Percentiles rank a stretch among this genome's conserved stretches.
Conservation (phyloP, 2,888 invertebrate species). For the Itoplectis maculator region DNA sequence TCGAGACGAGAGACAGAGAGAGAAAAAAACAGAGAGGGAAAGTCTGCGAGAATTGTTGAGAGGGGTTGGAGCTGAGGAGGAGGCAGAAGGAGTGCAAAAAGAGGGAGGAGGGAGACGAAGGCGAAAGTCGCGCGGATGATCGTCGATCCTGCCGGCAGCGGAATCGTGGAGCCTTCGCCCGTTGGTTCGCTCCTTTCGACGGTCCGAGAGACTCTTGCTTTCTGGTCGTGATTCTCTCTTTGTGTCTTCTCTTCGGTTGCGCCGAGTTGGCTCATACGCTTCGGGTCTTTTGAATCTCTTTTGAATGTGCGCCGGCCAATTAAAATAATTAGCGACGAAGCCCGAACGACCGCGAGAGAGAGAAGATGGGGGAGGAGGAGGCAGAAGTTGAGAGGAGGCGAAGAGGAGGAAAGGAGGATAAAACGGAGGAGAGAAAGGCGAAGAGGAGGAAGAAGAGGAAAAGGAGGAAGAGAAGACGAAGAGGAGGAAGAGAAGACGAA, state of each 20-base stretch:
- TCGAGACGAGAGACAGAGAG: conserved; percentile 34
- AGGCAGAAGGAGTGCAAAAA: conserved; percentile 35
- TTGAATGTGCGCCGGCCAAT: conserved; percentile 84
- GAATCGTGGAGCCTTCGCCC: conserved; percentile 39
- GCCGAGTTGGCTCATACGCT: conserved; percentile 54
- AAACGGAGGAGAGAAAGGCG: conserved; percentile 39
- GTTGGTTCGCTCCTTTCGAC: conserved; percentile 20
- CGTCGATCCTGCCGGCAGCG: conserved; percentile 68
- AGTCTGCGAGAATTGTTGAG: conserved; percentile 37
- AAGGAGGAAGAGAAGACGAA: not conserved
- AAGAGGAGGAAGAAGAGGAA: conserved; percentile 16
- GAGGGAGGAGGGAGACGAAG: conserved; percentile 52
- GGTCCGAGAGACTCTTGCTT: conserved; percentile 1
- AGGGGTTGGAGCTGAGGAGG: conserved; percentile 42
- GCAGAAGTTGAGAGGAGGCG: too few species aligned
- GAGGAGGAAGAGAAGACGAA: too few species aligned
- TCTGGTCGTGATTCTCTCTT: conserved; percentile 25
- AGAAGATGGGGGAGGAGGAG: conserved; percentile 3
- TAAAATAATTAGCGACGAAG: conserved; percentile 85
- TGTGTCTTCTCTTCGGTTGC: conserved; percentile 10
- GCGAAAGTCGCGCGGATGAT: conserved; percentile 65
- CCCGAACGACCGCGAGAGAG: conserved; percentile 76
- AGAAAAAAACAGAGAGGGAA: too few species aligned
- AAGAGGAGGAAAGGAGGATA: conserved; percentile 11
- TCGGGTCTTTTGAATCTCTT: conserved; percentile 80